A percentile compares a stretch with the other conserved stretches of the same genome.
Evolutionary conservation across 2,888 invertebrate species (phyloP).

Genomic region (Acronicta leporina): DNA sequence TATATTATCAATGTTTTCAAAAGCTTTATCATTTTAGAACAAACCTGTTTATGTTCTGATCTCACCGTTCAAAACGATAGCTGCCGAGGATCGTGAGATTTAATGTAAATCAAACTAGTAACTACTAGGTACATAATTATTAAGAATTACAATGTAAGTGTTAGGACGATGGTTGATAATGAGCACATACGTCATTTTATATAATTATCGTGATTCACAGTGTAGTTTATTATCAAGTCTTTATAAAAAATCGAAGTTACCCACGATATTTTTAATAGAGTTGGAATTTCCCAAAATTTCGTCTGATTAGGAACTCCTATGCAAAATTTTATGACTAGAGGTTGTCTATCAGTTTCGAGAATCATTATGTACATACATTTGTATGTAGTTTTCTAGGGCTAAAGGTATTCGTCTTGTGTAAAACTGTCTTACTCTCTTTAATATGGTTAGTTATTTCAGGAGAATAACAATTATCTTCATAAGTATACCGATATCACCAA

Average conservation of each 20-base stretch:
- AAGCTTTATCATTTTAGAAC: constrained; percentile 7
- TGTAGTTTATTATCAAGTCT: neutral
- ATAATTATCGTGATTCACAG: neutral
- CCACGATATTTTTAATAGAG: neutral
- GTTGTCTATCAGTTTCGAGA: too few relatives aligned
- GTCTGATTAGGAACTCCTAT: too few relatives aligned
- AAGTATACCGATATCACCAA: too few relatives aligned
- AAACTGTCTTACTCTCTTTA: too few relatives aligned
- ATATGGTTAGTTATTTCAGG: too few relatives aligned
- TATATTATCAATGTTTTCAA: too few relatives aligned
- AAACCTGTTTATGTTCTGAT: constrained; percentile 28
- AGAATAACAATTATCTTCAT: too few relatives aligned
- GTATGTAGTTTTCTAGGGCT: too few relatives aligned
- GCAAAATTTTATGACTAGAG: too few relatives aligned
- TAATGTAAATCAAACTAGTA: constrained; percentile 13
- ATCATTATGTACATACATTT: too few relatives aligned
- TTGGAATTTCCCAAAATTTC: neutral
- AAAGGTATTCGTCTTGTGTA: too few relatives aligned
- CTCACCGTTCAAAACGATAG: constrained; percentile 33
- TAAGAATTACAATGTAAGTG: neutral
- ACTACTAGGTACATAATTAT: neutral
- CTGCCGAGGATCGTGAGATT: constrained; percentile 24
- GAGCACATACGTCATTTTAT: neutral
- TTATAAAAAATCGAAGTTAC: too few relatives aligned
- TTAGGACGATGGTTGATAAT: constrained; percentile 2